Percentiles rank a stretch among this genome's conserved stretches.
Evolutionary conservation across 2,888 invertebrate species (phyloP).

Genomic region (Cremastinae sp.): DNA sequence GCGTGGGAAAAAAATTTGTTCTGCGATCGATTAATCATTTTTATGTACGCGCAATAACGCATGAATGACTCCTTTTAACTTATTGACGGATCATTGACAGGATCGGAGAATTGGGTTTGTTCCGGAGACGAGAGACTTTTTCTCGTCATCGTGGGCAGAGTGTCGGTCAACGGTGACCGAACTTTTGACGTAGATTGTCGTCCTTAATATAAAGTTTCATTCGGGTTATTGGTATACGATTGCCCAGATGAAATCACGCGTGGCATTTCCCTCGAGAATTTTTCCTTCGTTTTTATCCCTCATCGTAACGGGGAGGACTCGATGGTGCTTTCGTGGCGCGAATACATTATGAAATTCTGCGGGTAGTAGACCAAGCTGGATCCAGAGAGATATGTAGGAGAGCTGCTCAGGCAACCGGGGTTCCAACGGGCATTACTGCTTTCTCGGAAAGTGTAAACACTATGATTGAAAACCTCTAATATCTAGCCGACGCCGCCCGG

Average conservation of each 20-base stretch:
- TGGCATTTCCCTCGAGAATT: slow-evolving; percentile 62
- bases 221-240: slow-evolving; percentile 66
- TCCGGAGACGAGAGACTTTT: too few relatives aligned
- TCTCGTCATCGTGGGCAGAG: too few relatives aligned
- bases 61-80: too few relatives aligned
- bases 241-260: slow-evolving; percentile 72
- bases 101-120: too few relatives aligned
- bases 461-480: slow-evolving; percentile 64
- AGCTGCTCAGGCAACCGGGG: slow-evolving; percentile 42
- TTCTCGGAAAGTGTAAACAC: slow-evolving; percentile 66
- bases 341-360: slow-evolving; percentile 46
- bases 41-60: not conserved
- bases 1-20: slow-evolving; percentile 19
- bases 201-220: too few relatives aligned
- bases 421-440: slow-evolving; percentile 55
- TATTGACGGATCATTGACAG: too few relatives aligned
- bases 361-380: slow-evolving; percentile 29
- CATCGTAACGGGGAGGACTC: slow-evolving; percentile 15
- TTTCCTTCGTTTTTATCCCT: not conserved
- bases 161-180: too few relatives aligned
- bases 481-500: slow-evolving; percentile 60
- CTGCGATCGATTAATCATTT: slow-evolving; percentile 41
- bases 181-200: too few relatives aligned
- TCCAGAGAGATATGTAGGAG: slow-evolving; percentile 14
- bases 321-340: slow-evolving; percentile 28